These are phyloP conservation scores for Tachycineta bicolor DNA, from an alignment of 2,113 vertebrate genomes.

Conservation along the genomic window DNA sequence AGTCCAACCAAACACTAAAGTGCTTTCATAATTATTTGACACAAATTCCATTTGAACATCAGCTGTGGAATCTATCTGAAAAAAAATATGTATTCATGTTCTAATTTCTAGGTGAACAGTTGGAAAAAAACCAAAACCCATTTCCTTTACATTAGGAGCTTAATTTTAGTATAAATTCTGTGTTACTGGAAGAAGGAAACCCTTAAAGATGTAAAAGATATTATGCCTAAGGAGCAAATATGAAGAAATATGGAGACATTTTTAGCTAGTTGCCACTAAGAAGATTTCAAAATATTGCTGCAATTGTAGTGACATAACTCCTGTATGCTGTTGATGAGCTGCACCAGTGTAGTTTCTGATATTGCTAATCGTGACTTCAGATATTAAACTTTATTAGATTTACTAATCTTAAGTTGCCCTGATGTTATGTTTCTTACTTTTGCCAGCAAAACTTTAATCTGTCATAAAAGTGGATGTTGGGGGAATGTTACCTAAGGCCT, in stretches of 20 bases:
- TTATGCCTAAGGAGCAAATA: not conserved
- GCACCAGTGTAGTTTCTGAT: not conserved
- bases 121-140: not conserved
- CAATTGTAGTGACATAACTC: not conserved
- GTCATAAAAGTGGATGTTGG: not conserved
- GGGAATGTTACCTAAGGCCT: not conserved
- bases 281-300: not conserved
- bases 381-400: not conserved
- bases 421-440: not conserved
- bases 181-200: not conserved
- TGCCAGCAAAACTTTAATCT: not conserved
- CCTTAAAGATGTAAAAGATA: not conserved
- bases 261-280: not conserved
- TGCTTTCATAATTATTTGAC: not conserved
- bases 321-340: not conserved
- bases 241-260: not conserved
- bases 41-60: not conserved
- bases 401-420: not conserved
- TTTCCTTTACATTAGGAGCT: not conserved
- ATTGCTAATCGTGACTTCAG: not conserved
- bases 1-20: not conserved
- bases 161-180: not conserved
- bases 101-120: not conserved
- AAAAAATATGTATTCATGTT: not conserved
- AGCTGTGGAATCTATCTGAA: not conserved